Evolutionary conservation across 1,140 invertebrate genomes (phyloP).

Genomic region (Drosophila lacertosa): DNA sequence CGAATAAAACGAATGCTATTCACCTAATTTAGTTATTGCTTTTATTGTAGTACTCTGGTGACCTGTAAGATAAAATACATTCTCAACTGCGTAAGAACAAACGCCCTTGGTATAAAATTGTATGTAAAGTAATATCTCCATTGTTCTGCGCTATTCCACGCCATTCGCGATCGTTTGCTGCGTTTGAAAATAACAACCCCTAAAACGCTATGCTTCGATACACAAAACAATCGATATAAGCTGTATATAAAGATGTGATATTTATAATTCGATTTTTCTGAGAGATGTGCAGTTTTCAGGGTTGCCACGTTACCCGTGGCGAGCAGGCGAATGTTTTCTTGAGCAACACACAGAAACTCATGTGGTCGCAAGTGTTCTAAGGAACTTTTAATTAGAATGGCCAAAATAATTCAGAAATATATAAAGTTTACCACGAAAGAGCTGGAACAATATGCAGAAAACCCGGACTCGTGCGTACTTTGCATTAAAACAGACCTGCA

Average conservation of each 20-base stretch:
- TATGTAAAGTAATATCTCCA: background rate
- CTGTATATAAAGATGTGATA: background rate
- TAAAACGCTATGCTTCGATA: constrained; percentile 10
- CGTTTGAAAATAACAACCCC: constrained; percentile 30
- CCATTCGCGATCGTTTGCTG: constrained; percentile 12
- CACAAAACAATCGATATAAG: constrained; percentile 1
- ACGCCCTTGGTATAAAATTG: constrained; percentile 34
- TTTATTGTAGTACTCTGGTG: background rate
- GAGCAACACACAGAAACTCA: constrained; percentile 40
- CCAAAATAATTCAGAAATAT: constrained; percentile 78
- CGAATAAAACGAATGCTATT: constrained; percentile 53
- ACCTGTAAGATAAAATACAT: constrained; percentile 7
- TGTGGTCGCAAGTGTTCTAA: constrained; percentile 45
- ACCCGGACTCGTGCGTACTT: constrained; percentile 85
- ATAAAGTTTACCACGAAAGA: constrained; percentile 72
- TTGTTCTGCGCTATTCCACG: background rate
- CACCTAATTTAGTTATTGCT: constrained; percentile 23
- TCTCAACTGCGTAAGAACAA: constrained; percentile 52
- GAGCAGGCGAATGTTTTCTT: constrained; percentile 16
- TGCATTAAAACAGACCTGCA: constrained; percentile 84
- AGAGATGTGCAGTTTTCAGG: background rate
- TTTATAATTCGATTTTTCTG: constrained; percentile 2
- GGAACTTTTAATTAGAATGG: constrained; percentile 50
- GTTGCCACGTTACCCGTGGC: constrained; percentile 4
- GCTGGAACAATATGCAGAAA: constrained; percentile 75